Evolutionary conservation across 2,888 invertebrate genomes (phyloP).

Genomic region (Miltochrista miniata): DNA sequence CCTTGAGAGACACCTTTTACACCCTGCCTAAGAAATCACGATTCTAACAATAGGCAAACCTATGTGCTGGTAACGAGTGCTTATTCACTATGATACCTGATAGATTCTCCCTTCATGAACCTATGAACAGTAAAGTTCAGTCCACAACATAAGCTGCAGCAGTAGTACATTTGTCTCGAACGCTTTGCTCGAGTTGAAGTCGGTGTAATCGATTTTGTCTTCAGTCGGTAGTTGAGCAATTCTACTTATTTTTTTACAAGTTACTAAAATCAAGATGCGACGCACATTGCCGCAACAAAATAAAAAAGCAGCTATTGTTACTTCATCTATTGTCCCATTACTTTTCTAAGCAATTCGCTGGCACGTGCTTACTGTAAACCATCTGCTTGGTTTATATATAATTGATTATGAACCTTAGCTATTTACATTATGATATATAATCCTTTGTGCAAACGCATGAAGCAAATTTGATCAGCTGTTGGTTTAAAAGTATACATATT

Average conservation of each 20-base stretch:
- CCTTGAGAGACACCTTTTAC: too few relatives aligned
- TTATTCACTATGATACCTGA: too few relatives aligned
- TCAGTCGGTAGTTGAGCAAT: neutral
- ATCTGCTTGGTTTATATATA: slow-evolving; percentile 19
- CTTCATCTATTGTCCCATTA: slow-evolving; percentile 21
- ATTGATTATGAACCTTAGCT: neutral
- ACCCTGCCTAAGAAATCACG: too few relatives aligned
- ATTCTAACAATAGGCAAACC: too few relatives aligned
- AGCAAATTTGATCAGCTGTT: slow-evolving; percentile 32
- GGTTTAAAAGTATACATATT: slow-evolving; percentile 12
- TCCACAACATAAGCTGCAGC: too few relatives aligned
- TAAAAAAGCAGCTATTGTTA: slow-evolving; percentile 26
- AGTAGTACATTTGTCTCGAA: neutral
- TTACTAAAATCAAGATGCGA: slow-evolving; percentile 3
- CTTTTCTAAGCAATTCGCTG: slow-evolving; percentile 25
- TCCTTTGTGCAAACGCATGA: slow-evolving; percentile 3
- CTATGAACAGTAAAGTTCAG: too few relatives aligned
- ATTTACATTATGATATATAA: neutral
- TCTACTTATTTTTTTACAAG: neutral
- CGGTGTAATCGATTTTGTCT: too few relatives aligned
- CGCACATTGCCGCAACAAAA: slow-evolving; percentile 2
- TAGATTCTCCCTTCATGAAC: too few relatives aligned
- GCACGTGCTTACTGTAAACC: slow-evolving; percentile 31
- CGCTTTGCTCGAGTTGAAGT: too few relatives aligned
- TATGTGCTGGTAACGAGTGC: too few relatives aligned